phyloP scores from a whole-genome alignment of 2,888 invertebrate genomes.

The Hydraecia micacea region DNA sequence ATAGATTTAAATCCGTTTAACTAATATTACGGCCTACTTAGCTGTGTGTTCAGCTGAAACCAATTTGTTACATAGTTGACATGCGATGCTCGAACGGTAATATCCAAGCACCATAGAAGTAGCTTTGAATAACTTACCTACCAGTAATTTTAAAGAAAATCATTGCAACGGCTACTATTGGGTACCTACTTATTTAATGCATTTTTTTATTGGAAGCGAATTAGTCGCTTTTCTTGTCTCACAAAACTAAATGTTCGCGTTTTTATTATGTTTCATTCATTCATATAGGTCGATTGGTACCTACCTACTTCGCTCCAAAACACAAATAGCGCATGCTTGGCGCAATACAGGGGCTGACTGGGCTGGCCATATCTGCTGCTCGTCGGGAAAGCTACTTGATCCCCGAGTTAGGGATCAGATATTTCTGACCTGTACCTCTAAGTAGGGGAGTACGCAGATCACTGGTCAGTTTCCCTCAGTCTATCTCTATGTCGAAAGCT shows the following conservation, averaged over 20 bases:
- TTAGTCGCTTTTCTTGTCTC: not conserved
- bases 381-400: not conserved
- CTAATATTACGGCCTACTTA: slow-evolving; percentile 39
- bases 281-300: too few species aligned
- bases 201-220: not conserved
- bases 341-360: not conserved
- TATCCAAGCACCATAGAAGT: slow-evolving; percentile 17
- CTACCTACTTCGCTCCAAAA: not conserved
- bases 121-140: slow-evolving; percentile 46
- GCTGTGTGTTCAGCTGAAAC: slow-evolving; percentile 56
- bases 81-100: slow-evolving; percentile 48
- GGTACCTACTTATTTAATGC: not conserved
- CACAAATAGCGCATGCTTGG: not conserved
- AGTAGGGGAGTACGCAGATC: too few species aligned
- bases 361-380: not conserved
- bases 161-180: slow-evolving; percentile 17
- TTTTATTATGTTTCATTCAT: not conserved
- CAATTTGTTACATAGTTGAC: slow-evolving; percentile 58
- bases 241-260: not conserved
- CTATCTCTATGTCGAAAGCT: too few species aligned
- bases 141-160: slow-evolving; percentile 40
- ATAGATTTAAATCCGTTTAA: slow-evolving; percentile 43
- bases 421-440: not conserved
- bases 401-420: not conserved
- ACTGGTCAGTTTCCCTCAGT: too few species aligned